Percentiles rank a stretch among this genome's conserved stretches.
These are phyloP conservation scores for Caenorhabditis virilis DNA, from an alignment of 2,888 invertebrate species.

Conservation along the genomic window DNA sequence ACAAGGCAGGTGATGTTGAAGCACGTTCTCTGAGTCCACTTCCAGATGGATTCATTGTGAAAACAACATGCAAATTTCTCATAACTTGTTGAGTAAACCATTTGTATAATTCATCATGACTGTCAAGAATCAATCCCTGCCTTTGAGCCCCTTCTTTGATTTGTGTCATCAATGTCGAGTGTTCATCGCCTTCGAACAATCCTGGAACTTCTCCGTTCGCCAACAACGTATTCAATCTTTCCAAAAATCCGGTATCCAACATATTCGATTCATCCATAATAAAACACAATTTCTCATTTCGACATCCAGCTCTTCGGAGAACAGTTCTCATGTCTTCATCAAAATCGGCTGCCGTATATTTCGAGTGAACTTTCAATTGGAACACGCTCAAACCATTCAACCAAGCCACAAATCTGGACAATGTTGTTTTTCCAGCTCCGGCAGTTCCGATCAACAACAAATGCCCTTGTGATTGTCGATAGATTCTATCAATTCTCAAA, in stretches of 20 bases:
- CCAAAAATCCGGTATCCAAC: slow-evolving; percentile 95
- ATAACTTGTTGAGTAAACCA: slow-evolving; percentile 97
- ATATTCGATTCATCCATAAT: slow-evolving; percentile 96
- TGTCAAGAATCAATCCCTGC: slow-evolving; percentile 96
- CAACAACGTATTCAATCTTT: slow-evolving; percentile 96
- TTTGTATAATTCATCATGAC: slow-evolving; percentile 96
- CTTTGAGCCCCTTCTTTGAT: slow-evolving; percentile 99
- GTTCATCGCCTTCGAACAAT: slow-evolving; percentile 82
- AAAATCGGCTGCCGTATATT: slow-evolving; percentile 97
- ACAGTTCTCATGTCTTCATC: slow-evolving; percentile 89
- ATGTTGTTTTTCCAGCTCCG: slow-evolving; percentile 97
- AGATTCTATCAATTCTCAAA: slow-evolving; percentile 95
- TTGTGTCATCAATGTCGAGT: slow-evolving; percentile 98
- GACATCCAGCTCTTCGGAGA: slow-evolving; percentile 73
- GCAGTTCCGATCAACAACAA: slow-evolving; percentile 95
- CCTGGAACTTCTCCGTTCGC: slow-evolving; percentile 89
- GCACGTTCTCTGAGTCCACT: slow-evolving; percentile 97
- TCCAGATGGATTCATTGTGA: slow-evolving; percentile 99
- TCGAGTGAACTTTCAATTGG: slow-evolving; percentile 85
- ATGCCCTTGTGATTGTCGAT: slow-evolving; percentile 87
- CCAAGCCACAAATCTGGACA: slow-evolving; percentile 99
- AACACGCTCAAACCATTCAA: slow-evolving; percentile 98
- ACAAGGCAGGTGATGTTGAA: slow-evolving; percentile 96
- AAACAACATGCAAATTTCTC: slow-evolving; percentile 98
- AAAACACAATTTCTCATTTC: slow-evolving; percentile 95